Evolutionary conservation across 1,140 invertebrate species (phyloP).

Genomic region (Heliconius hermathena): DNA sequence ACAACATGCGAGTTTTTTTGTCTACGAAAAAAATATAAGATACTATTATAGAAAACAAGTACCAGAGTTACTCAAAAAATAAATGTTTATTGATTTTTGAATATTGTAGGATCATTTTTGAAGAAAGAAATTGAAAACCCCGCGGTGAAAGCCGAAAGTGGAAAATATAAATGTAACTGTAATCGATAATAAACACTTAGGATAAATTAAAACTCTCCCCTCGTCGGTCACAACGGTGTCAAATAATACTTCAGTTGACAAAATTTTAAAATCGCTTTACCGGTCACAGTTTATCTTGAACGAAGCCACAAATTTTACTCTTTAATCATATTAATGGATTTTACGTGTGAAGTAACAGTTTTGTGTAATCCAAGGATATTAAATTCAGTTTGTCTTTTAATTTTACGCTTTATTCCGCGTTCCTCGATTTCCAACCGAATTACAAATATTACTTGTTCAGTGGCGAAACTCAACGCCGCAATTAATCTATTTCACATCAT

Average conservation of each 20-base stretch:
- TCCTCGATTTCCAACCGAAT: too few relatives aligned
- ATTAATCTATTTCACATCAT: too few relatives aligned
- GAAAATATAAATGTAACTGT: not conserved
- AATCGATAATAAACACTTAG: not conserved
- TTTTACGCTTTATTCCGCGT: too few relatives aligned
- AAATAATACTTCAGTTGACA: not conserved
- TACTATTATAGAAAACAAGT: too few relatives aligned
- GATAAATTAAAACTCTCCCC: not conserved
- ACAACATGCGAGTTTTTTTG: too few relatives aligned
- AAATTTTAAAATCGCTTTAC: not conserved
- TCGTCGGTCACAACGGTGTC: not conserved
- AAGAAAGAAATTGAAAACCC: not conserved
- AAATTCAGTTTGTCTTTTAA: too few relatives aligned
- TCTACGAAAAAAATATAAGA: too few relatives aligned
- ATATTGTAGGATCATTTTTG: not conserved
- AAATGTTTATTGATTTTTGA: too few relatives aligned
- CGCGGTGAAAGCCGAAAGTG: not conserved
- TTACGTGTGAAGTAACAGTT: not conserved
- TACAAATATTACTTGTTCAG: too few relatives aligned
- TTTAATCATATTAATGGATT: not conserved
- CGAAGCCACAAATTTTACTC: not conserved
- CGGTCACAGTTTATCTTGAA: not conserved
- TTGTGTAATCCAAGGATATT: too few relatives aligned
- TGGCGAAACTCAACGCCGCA: too few relatives aligned
- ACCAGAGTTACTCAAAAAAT: too few relatives aligned